These are phyloP conservation scores for Pristionchus japonicus DNA, from an alignment of 2,888 invertebrate genomes.

Conservation along the genomic window DNA sequence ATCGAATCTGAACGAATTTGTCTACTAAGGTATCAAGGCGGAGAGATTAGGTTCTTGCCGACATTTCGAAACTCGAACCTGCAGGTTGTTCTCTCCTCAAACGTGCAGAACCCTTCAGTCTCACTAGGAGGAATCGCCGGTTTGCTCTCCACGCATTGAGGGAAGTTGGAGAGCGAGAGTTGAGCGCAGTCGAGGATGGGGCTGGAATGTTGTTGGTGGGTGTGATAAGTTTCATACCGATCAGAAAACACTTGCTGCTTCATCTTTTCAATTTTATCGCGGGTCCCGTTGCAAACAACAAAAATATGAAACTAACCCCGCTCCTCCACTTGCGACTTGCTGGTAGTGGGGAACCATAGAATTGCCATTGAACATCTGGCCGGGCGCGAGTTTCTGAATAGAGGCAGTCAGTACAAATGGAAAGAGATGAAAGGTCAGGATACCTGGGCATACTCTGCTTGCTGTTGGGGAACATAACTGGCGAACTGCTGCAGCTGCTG, in stretches of 20 bases:
- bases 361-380: constrained; percentile 28
- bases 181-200: background rate
- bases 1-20: constrained; percentile 1
- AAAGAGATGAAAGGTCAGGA: too few species aligned
- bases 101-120: background rate
- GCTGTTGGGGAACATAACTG: constrained; percentile 6
- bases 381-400: background rate
- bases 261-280: too few species aligned
- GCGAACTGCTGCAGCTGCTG: background rate
- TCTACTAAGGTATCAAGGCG: background rate
- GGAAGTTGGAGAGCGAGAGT: background rate
- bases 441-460: constrained; percentile 12
- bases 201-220: too few species aligned
- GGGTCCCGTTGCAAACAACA: too few species aligned
- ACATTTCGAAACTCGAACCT: background rate
- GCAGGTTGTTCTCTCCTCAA: constrained; percentile 34
- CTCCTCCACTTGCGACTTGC: background rate
- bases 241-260: too few species aligned
- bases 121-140: background rate
- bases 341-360: constrained; percentile 31
- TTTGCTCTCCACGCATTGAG: background rate
- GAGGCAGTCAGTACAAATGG: too few species aligned
- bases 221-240: too few species aligned
- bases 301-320: background rate
- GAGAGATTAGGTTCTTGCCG: too few species aligned